phyloP scores from a whole-genome alignment of 92 coral and sea anemone genomes.

The Pocillopora meandrina region DNA sequence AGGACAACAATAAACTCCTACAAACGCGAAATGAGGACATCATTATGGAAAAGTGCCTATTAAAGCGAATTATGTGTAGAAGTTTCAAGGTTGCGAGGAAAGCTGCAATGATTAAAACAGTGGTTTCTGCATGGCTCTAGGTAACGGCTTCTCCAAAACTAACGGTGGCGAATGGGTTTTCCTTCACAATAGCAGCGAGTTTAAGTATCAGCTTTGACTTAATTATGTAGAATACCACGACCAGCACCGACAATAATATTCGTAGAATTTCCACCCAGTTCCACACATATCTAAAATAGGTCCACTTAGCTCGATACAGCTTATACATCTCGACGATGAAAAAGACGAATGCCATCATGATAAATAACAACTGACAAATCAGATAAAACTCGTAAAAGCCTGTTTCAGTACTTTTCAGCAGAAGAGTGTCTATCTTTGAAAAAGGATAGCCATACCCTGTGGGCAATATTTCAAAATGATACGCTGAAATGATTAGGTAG shows the following conservation, averaged over 20 bases:
- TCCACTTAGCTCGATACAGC: conserved; percentile 44
- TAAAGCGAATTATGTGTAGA: conserved; percentile 73
- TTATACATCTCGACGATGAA: conserved; percentile 49
- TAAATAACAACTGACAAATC: conserved; percentile 72
- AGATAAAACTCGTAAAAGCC: conserved; percentile 77
- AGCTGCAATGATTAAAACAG: conserved; percentile 58
- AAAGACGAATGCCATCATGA: conserved; percentile 60
- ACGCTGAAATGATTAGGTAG: conserved; percentile 59
- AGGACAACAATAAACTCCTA: conserved; percentile 55
- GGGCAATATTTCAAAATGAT: conserved; percentile 64
- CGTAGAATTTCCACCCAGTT: conserved; percentile 80
- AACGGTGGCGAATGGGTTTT: conserved; percentile 67
- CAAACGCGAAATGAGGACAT: conserved; percentile 60
- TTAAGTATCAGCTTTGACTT: conserved; percentile 71
- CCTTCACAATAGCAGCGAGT: conserved; percentile 54
- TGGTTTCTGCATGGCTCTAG: conserved; percentile 69
- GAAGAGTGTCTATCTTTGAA: conserved; percentile 65
- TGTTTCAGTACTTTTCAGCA: conserved; percentile 61
- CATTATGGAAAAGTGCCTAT: conserved; percentile 68
- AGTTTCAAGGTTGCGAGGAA: conserved; percentile 71
- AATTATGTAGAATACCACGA: conserved; percentile 63
- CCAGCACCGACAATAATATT: conserved; percentile 43
- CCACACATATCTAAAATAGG: conserved; percentile 68
- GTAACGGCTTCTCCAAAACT: conserved; percentile 60
- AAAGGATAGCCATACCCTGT: conserved; percentile 65